Conservation (phyloP, 2,797 vertebrate species). For the Clarias platycephalus region DNA sequence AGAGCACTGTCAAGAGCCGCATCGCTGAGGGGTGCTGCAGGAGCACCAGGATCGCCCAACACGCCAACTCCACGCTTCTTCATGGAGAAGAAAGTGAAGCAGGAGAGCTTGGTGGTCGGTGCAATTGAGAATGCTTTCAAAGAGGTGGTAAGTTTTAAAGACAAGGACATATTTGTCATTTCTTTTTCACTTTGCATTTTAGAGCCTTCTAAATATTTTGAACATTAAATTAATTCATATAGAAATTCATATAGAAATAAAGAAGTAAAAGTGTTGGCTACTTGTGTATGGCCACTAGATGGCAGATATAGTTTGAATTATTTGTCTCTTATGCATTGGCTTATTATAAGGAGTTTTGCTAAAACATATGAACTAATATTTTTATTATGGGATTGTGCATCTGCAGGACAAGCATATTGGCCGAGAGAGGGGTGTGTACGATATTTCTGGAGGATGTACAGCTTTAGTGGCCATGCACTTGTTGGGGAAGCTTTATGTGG, state of each 20-base stretch:
- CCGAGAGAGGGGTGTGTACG: slow-evolving; percentile 83
- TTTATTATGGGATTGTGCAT: slow-evolving; percentile 42
- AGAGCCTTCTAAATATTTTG: not conserved
- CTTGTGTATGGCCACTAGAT: not conserved
- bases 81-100: slow-evolving; percentile 92
- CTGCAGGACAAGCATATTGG: slow-evolving; percentile 90
- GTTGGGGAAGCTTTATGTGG: slow-evolving; percentile 91
- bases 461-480: slow-evolving; percentile 86
- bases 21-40: slow-evolving; percentile 84
- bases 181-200: not conserved
- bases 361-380: not conserved
- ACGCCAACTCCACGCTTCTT: slow-evolving; percentile 88
- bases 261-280: not conserved
- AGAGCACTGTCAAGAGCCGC: slow-evolving; percentile 86
- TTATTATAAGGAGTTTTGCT: not conserved
- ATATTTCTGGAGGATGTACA: slow-evolving; percentile 93
- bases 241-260: too few relatives aligned
- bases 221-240: not conserved
- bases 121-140: slow-evolving; percentile 96
- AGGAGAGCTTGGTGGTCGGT: slow-evolving; percentile 91
- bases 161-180: not conserved
- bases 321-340: not conserved
- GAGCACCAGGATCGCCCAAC: slow-evolving; percentile 86
- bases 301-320: not conserved
- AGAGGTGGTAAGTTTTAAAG: slow-evolving; percentile 85